Evolutionary conservation across 2,888 invertebrate species (phyloP), one percentile per base, ranked within the genome.

Genomic region (Chelonus formosanus): DNA sequence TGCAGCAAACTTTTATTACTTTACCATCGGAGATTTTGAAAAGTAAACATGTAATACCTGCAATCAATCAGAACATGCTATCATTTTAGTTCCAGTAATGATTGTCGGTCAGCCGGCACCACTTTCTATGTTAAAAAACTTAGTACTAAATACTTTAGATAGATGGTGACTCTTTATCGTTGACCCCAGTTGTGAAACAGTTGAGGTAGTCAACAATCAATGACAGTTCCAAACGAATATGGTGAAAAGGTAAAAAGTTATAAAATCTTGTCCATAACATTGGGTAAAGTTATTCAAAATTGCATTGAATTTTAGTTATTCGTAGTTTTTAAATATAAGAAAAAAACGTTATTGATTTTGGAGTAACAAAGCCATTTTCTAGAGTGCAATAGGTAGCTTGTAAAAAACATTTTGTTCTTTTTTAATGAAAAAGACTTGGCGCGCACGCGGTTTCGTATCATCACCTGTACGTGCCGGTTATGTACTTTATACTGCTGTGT

Each of bases 371-470:
- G 20, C 20, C 20, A 20, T 20, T 20, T 20, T 20, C 20, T 20
- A 1, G 3, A 40, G 40, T 40, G 40, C 48, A 48, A 10, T n/a
- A 8, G 48, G n/a, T 20, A 48, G 10, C 8, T 20, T 48, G 10
- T n/a, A 8, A 48, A n/a, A 8, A 48, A 48, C 5, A 6, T 53
- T 40, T 53, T 53, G 10, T 43, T 43, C 32, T 48, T 47, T 7
- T 44, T 36, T 5, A 34, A 7, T 8, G 20, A 31, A 31, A 40
- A 20, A 36, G 59, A 65, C 67, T 67, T 67, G 62, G 57, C 67
- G 61, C 67, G 66, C 60, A 63, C 68, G 60, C 65, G 57, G 65
- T 59, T 68, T 36, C 56, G 54, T 50, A 47, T 54, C 56, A 34
- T 64, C 64, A 60, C 60, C 67, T 61, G 56, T 57, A 44, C 52